Evolutionary conservation across 2,888 invertebrate species (phyloP), one percentile per base, ranked within the genome.

Genomic region (Agrotis exclamationis): DNA sequence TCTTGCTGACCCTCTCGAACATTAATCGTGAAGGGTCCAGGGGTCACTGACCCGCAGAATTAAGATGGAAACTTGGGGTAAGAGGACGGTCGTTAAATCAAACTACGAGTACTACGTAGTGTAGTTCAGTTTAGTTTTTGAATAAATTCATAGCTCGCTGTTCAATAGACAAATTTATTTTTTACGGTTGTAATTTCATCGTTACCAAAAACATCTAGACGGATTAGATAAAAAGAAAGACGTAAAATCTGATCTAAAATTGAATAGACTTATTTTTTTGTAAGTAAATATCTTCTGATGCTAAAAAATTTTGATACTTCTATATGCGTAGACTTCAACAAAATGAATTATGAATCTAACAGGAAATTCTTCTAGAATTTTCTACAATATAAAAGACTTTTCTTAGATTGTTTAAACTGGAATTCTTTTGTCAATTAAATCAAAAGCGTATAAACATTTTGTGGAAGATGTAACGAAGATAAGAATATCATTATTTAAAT

Each of bases 1-100:
- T 94, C 95, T 94, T 95, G 90, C 90, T 86, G 91, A 92, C 94
- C 96, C 95, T 90, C 89, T 91, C 39, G 93, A 92, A 90, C 93
- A 95, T 95, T 94, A 95, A 95, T 95, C 93, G 93, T 91, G 90
- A 92, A 92, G 94, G 95, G 95, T 90, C 89, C 91, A 88, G 88
- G 82, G 95, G 94, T 95, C 93, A 90, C 78, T 90, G 95, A 95
- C 80, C 82, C 93, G 81, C 89, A 68, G 91, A 91, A 95, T 93
- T 94, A 95, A 95, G 95, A 95, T 92, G 93, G 90, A 90, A 92
- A 91, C 77, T 80, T 85, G 79, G 89, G 93, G 93, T 87, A 83
- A 88, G 87, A 89, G 87, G 86, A 39, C 86, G 88, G 92, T 90
- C 92, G 90, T 89, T 89, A 86, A 67, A 56, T 20, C 2, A 33